Base-by-base conservation (phyloP, 2,888 invertebrate species). In the Cantharis rustica region DNA sequence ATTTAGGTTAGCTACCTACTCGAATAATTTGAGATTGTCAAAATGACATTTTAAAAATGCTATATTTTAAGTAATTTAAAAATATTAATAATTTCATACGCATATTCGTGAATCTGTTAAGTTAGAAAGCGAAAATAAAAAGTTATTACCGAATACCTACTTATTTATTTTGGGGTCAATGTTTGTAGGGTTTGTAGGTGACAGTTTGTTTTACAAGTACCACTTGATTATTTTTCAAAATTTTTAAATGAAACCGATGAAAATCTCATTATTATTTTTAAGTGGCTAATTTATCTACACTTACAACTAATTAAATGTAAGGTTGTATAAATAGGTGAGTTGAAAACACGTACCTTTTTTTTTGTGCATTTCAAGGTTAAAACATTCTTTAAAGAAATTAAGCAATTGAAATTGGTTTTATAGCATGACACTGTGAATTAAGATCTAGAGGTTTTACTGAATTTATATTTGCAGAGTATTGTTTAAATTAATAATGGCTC, bases 401-500 rank as follows among this genome's bases (percentile, higher is more conserved):
- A 66, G 17, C 23, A 66, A 16, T 31, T 31, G 31, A 31, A 31
- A 31, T 31, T 31, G 31, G 31, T 31, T 13, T 31, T 47, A 47
- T 31, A 47, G 47, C 47, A 47, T 47, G 47, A 47, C 47, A 47
- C 9, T n/a, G 47, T 47, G 7, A n/a, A 47, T 47, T 47, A 47
- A n/a, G 5, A 13, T 31, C 31, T 31, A 3, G 31, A 13, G 31
- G 31, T 31, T 31, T 31, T 13, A 31, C n/a, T 3, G 31, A 64
- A 13, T n/a, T 13, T 20, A 9, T 16, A 64, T 20, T 66, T 66
- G 3, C n/a, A 66, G 15, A 66, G 13, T 66, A 20, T 16, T 66
- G n/a, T 20, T 17, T 66, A 13, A 66, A 66, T 66, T 66, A 20
- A 66, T 23, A 66, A 94, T 94, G 93, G 90, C 93, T 76, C 89